Conservation (phyloP, 2,797 vertebrate genomes). For the Ceryle rudis region DNA sequence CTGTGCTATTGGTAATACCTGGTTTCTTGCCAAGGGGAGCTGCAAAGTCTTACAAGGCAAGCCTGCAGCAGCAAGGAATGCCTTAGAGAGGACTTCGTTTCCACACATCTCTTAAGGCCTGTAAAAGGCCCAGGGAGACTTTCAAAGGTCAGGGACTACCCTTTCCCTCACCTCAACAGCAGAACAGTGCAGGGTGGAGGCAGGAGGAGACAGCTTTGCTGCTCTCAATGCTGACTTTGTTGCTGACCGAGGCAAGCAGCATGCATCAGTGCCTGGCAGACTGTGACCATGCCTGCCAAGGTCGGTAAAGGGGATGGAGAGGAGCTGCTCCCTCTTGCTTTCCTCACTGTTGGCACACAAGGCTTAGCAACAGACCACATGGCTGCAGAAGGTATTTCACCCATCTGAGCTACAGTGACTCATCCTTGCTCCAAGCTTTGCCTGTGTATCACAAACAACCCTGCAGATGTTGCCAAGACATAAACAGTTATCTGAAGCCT, state of each 20-base stretch:
- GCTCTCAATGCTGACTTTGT: not conserved
- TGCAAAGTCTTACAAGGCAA: not conserved
- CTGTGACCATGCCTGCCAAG: not conserved
- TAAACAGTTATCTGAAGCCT: not conserved
- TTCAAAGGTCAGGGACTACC: not conserved
- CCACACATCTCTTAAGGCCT: not conserved
- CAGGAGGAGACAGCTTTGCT: rapidly evolving
- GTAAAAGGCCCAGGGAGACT: not conserved
- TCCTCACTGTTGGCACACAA: not conserved
- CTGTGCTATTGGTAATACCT: too few relatives aligned
- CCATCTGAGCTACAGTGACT: not conserved
- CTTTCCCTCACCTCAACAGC: not conserved
- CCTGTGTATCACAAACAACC: not conserved
- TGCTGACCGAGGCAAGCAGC: not conserved
- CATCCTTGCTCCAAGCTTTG: not conserved
- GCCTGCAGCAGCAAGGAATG: not conserved
- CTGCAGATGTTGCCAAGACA: not conserved
- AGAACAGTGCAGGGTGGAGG: not conserved
- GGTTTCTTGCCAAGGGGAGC: not conserved
- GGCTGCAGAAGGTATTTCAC: not conserved
- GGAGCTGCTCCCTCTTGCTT: not conserved
- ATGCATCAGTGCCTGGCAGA: not conserved
- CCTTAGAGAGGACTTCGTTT: not conserved
- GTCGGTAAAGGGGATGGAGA: not conserved
- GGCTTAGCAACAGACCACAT: not conserved